A percentile compares a stretch with the other conserved stretches of the same genome.
Evolutionary conservation across 2,888 invertebrate genomes (phyloP).

Genomic region (Ornithoptera priamus): DNA sequence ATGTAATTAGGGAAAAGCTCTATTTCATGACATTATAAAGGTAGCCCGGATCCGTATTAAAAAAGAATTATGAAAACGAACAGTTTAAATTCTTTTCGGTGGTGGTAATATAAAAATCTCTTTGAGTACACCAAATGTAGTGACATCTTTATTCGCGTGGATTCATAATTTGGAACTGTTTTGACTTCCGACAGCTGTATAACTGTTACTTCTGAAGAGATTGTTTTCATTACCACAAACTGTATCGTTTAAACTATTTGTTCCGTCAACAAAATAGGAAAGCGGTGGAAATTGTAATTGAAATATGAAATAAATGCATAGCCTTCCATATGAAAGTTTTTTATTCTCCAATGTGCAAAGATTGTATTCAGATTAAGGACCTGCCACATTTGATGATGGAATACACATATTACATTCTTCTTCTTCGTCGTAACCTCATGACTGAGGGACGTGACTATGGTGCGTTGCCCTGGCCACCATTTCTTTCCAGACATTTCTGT

Average conservation of each 20-base stretch:
- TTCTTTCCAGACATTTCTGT: too few species aligned
- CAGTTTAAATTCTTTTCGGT: conserved; percentile 23
- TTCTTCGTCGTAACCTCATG: too few species aligned
- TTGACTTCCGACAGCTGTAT: not conserved
- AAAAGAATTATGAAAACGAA: conserved; percentile 19
- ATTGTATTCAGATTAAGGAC: too few species aligned
- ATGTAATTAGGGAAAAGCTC: conserved; percentile 14
- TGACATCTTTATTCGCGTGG: not conserved
- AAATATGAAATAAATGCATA: too few species aligned
- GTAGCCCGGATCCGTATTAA: conserved; percentile 16
- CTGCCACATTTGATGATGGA: too few species aligned
- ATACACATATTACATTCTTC: too few species aligned
- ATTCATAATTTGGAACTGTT: conserved; percentile 1
- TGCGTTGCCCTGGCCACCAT: too few species aligned
- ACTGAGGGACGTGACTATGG: too few species aligned
- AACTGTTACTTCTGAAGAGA: not conserved
- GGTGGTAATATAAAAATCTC: conserved; percentile 12
- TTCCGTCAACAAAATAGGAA: not conserved
- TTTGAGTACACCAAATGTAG: conserved; percentile 5
- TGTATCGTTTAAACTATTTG: not conserved
- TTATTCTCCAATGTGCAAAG: too few species aligned
- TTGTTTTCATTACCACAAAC: not conserved
- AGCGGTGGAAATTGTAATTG: too few species aligned
- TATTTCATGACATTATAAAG: conserved; percentile 23
- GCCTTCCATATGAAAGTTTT: too few species aligned